These are phyloP conservation scores for Heliconius ismenius DNA, from an alignment of 2,888 invertebrate genomes.

Conservation along the genomic window DNA sequence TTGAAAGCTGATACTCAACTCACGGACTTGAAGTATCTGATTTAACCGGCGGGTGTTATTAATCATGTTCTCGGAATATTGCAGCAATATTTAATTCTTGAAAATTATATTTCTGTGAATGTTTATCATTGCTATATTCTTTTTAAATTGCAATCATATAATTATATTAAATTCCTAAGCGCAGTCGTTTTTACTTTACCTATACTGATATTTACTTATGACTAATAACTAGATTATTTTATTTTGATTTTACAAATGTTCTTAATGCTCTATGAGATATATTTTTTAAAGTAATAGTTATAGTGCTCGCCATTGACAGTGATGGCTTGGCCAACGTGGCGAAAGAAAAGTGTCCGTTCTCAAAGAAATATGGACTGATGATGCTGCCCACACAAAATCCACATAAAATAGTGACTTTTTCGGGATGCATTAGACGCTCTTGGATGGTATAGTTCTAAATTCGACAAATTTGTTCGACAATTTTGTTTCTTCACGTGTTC, in stretches of 20 bases:
- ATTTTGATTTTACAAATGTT: no score
- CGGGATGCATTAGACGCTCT: constrained; percentile 23
- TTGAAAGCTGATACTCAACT: constrained; percentile 1
- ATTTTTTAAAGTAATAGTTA: constrained; percentile 20
- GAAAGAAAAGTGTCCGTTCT: constrained; percentile 45
- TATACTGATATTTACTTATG: background rate
- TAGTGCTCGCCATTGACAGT: constrained; percentile 48
- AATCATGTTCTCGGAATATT: constrained; percentile 24
- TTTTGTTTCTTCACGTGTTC: no score
- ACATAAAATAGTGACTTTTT: constrained; percentile 48
- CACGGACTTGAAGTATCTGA: constrained; percentile 8
- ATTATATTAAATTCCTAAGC: constrained; percentile 27
- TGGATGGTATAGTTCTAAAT: no score
- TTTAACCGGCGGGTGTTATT: constrained; percentile 10
- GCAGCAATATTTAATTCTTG: constrained; percentile 9
- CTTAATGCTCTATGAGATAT: no score
- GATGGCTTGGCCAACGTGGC: constrained; percentile 44
- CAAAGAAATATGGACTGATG: constrained; percentile 55
- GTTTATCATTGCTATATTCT: constrained; percentile 10
- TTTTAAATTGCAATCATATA: constrained; percentile 43
- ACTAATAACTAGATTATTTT: background rate
- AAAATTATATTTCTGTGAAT: constrained; percentile 23
- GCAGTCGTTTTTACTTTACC: background rate
- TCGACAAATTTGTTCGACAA: no score
- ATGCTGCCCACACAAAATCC: constrained; percentile 56